Base-by-base conservation (phyloP, 2,113 vertebrate genomes). In the Hylia prasina region DNA sequence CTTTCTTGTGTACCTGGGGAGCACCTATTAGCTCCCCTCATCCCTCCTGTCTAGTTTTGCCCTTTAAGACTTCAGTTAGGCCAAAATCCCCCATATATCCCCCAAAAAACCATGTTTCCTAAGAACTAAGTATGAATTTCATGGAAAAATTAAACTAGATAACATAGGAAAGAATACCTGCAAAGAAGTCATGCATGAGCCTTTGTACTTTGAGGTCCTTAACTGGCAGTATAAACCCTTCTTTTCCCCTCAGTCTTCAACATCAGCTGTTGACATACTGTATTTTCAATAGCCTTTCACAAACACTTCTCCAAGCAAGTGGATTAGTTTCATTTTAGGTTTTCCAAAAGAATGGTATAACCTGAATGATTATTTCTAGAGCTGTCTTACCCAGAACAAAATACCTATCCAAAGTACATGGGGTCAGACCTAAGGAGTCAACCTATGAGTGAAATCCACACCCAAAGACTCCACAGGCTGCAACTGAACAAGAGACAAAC, bases 401-500 rank as follows among this genome's bases (percentile, higher is more conserved):
- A 84, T n/a, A 82, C 11, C 23, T 45, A 4, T 23, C 11, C 40
- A 57, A n/a, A 45, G 15, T 30, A 4, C 11, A 35, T 10, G 4
- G 0, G 15, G 7, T 13, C 19, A 71, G 23, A 70, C 4, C 33
- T 27, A 33, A 88, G 6, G 6, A 83, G 2, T 9, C 39, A 89
- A 2, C 3, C 21, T 19, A 3, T 10, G 18, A n/a, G 1, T 6
- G 3, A 6, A 81, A 68, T 0, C 12, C 33, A 39, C 42, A 51
- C 17, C 22, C 11, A 35, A 50, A 54, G 5, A 1, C 7, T 5
- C 33, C 1, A 42, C 0, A 4, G 2, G 0, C 30, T 61, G 0
- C 2, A 65, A 10, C 9, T 3, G 1, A 65, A 0, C 5, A 3
- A 58, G 2, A 76, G 0, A 15, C 15, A 13, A 60, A 0, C 10